These are phyloP conservation scores for Lerista edwardsae DNA, from an alignment of 2,797 vertebrate species.

Conservation along the genomic window DNA sequence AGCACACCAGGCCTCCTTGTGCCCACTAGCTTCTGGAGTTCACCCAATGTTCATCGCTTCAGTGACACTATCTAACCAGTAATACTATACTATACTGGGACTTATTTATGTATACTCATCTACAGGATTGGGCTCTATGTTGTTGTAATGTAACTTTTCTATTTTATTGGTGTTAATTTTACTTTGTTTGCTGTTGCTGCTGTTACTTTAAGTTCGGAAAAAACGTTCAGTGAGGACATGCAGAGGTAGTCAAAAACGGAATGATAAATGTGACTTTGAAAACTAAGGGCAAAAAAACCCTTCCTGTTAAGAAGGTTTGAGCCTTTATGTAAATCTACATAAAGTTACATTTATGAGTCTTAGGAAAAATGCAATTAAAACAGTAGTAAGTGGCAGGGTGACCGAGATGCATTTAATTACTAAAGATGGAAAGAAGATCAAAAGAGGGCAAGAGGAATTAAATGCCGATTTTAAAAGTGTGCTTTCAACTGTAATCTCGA, in stretches of 20 bases:
- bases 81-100: no score
- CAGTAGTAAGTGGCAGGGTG: background rate
- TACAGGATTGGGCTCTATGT: background rate
- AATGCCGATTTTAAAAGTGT: background rate
- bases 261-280: slow-evolving; percentile 1
- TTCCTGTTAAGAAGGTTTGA: background rate
- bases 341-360: background rate
- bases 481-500: background rate
- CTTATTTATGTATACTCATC: no score
- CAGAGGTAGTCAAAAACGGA: background rate
- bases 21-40: no score
- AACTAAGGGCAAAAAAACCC: background rate
- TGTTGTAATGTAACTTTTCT: no score
- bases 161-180: background rate
- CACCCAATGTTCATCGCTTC: no score
- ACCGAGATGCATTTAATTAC: background rate
- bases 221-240: background rate
- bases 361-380: slow-evolving; percentile 26
- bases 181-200: background rate
- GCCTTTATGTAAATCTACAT: background rate
- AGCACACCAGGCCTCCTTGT: no score
- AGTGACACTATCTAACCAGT: no score
- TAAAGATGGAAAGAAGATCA: slow-evolving; percentile 1
- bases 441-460: slow-evolving; percentile 4
- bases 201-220: background rate